Percentiles rank a stretch among this genome's conserved stretches.
phyloP scores from a whole-genome alignment of 1,140 invertebrate species.

The Penaeus japonicus region DNA sequence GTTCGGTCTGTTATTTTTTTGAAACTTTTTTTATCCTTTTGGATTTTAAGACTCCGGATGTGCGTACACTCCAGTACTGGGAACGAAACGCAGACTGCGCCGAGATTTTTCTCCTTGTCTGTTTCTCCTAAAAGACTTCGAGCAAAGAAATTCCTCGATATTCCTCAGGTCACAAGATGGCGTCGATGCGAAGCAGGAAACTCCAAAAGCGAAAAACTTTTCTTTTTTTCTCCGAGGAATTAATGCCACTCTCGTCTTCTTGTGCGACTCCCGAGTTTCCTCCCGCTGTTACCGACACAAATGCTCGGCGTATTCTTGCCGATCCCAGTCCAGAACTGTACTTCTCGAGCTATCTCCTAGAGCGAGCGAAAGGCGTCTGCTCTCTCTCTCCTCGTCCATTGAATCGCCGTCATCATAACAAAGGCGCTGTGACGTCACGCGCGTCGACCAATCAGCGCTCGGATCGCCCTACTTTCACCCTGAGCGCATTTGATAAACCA shows the following conservation, averaged over 20 bases:
- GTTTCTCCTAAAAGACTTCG: not conserved
- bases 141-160: not conserved
- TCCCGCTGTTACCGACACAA: slow-evolving; percentile 25
- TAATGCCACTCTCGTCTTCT: not conserved
- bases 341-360: slow-evolving; percentile 17
- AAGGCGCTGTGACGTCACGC: slow-evolving; percentile 41
- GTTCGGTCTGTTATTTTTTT: not conserved
- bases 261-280: not conserved
- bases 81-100: slow-evolving; percentile 17
- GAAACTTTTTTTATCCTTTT: not conserved
- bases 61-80: slow-evolving; percentile 38
- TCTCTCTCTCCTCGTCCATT: slow-evolving; percentile 43
- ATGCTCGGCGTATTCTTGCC: slow-evolving; percentile 34
- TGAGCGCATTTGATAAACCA: not conserved
- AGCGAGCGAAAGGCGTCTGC: slow-evolving; percentile 6
- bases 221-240: not conserved
- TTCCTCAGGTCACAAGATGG: slow-evolving; percentile 21
- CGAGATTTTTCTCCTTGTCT: not conserved
- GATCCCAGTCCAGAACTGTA: slow-evolving; percentile 48
- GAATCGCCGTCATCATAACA: slow-evolving; percentile 35
- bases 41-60: not conserved
- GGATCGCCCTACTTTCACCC: slow-evolving; percentile 20
- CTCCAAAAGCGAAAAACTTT: not conserved
- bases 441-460: slow-evolving; percentile 21
- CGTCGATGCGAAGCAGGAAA: not conserved